These are phyloP conservation scores for Crossocerus cetratus DNA, from an alignment of 2,888 invertebrate genomes.

Conservation along the genomic window DNA sequence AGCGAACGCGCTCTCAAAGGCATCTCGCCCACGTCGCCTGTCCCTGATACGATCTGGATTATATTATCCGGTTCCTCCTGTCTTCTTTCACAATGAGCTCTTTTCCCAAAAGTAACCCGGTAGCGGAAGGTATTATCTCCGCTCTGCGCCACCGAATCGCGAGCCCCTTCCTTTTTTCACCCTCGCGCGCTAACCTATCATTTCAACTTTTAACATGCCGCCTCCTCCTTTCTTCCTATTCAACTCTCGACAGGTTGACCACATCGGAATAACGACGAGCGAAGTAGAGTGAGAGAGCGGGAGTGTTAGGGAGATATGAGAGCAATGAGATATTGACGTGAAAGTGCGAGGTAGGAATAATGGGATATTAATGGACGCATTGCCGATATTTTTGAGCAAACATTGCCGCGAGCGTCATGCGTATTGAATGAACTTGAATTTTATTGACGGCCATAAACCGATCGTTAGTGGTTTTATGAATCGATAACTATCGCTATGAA, in stretches of 20 bases:
- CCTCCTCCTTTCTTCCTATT: too few relatives aligned
- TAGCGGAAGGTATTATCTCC: constrained; percentile 51
- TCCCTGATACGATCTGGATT: constrained; percentile 66
- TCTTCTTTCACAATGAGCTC: neutral
- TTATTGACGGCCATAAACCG: constrained; percentile 48
- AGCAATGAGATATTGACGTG: constrained; percentile 2
- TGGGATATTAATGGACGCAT: too few relatives aligned
- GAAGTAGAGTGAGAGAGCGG: too few relatives aligned
- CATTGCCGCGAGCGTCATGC: too few relatives aligned
- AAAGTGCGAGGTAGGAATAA: too few relatives aligned
- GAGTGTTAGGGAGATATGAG: too few relatives aligned
- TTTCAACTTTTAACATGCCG: too few relatives aligned
- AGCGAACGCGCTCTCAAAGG: neutral
- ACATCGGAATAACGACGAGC: too few relatives aligned
- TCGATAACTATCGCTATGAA: constrained; percentile 52
- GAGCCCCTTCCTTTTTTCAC: constrained; percentile 8
- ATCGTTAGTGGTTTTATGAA: constrained; percentile 54
- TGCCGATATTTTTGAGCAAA: too few relatives aligned
- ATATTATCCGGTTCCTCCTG: constrained; percentile 14
- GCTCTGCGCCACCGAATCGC: constrained; percentile 17
- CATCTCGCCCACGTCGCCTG: constrained; percentile 61
- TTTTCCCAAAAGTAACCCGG: constrained; percentile 47
- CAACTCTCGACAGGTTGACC: too few relatives aligned
- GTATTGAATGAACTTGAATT: constrained; percentile 21
- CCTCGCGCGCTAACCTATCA: too few relatives aligned